These are phyloP conservation scores for Melanchra persicariae DNA, from an alignment of 2,888 invertebrate genomes.

Conservation along the genomic window DNA sequence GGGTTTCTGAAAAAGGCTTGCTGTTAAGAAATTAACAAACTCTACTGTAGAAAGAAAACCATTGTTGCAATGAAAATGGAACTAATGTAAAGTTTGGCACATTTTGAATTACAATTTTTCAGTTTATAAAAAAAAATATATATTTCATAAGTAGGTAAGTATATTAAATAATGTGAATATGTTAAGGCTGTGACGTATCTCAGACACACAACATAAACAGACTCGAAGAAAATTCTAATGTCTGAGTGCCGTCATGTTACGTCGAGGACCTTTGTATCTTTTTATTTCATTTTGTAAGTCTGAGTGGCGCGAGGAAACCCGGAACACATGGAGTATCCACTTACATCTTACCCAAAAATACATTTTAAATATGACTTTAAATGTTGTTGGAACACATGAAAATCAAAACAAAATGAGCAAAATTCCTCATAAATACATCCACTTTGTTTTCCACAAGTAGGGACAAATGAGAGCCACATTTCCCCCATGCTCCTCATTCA, in stretches of 20 bases:
- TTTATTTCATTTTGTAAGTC: conserved; percentile 41
- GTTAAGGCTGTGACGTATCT: not conserved
- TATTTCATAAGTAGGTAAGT: too few relatives aligned
- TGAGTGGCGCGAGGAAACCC: not conserved
- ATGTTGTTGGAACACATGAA: not conserved
- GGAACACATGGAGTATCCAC: conserved; percentile 29
- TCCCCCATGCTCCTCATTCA: conserved; percentile 77
- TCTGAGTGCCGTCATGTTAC: conserved; percentile 17
- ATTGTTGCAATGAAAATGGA: not conserved
- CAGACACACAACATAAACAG: conserved; percentile 1
- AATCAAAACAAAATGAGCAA: conserved; percentile 32
- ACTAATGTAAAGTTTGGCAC: too few relatives aligned
- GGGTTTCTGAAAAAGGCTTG: not conserved
- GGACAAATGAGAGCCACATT: conserved; percentile 77
- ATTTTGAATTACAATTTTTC: not conserved
- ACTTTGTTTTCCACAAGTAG: conserved; percentile 72
- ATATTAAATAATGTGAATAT: too few relatives aligned
- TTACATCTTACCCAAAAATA: conserved; percentile 21
- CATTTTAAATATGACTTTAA: conserved; percentile 22
- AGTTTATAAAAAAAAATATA: too few relatives aligned
- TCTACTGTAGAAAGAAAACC: not conserved
- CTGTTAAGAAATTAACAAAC: not conserved
- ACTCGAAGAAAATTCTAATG: not conserved
- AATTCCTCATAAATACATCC: conserved; percentile 61
- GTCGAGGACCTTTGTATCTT: not conserved